phyloP scores from a whole-genome alignment of 1,140 invertebrate genomes.

The Nebria ingens region DNA sequence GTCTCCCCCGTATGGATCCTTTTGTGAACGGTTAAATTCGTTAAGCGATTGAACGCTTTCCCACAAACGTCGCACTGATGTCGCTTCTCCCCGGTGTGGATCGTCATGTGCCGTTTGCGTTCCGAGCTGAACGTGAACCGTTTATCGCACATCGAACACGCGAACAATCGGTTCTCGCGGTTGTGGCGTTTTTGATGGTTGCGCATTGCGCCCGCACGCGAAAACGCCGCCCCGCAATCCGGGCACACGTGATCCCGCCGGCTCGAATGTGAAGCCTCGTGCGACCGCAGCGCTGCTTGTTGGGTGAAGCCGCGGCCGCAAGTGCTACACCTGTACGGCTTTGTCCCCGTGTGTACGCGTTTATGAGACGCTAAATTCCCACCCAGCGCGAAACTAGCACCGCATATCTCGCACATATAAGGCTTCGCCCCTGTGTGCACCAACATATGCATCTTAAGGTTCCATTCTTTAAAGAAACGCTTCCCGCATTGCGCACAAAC shows the following conservation, averaged over 20 bases:
- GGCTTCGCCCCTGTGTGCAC: conserved; percentile 1
- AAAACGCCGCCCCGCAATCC: conserved; percentile 16
- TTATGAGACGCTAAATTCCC: conserved; percentile 2
- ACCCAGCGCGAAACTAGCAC: background rate
- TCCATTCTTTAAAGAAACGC: conserved; percentile 5
- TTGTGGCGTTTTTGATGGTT: conserved; percentile 17
- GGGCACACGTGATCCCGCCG: conserved; percentile 14
- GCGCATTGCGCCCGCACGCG: conserved; percentile 17
- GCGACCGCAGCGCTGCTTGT: conserved; percentile 15
- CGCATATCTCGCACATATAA: conserved; percentile 1
- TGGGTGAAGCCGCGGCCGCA: conserved; percentile 18
- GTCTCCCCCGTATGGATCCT: conserved; percentile 58
- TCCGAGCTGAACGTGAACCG: conserved; percentile 19
- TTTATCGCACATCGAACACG: conserved; percentile 18
- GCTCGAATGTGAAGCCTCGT: conserved; percentile 16
- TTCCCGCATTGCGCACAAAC: conserved; percentile 10
- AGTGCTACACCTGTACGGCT: conserved; percentile 15
- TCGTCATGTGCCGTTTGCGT: conserved; percentile 19
- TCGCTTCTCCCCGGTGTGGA: conserved; percentile 20
- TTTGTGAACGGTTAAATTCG: background rate
- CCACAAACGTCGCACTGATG: conserved; percentile 16
- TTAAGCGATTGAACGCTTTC: background rate
- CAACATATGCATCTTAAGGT: conserved; percentile 7
- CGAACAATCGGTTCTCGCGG: conserved; percentile 13
- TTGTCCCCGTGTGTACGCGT: conserved; percentile 16